Base-by-base conservation (phyloP, 1,140 invertebrate species). In the Muscidifurax raptorellus region DNA sequence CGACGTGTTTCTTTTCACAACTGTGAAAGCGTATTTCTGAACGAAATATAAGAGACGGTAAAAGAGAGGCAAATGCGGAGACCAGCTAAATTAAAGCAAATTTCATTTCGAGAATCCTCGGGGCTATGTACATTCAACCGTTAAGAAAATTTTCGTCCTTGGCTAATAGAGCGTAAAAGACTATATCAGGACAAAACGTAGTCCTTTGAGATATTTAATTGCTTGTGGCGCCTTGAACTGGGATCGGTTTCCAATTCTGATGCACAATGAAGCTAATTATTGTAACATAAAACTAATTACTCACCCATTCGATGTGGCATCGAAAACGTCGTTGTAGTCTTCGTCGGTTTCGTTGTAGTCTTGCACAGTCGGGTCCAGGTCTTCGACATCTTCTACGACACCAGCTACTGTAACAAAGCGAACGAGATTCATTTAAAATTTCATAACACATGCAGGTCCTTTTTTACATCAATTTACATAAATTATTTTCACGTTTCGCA, bases 271-370 rank as follows among this genome's bases (percentile, higher is more conserved):
- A 72, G 66, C 0, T 32, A 40, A 52, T 67, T 15, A 79, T 81
- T 72, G 25, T 28, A 25, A 52, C 2, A 18, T 18, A 52, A 52
- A 18, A 18, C 15, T 59, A 59, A 59, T 74, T 25, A 72, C 87
- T 83, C 69, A 91, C 90, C 90, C 89, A 66, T 91, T 90, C 9
- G 87, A 86, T 1, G 90, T 89, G 10, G 89, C 67, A 27, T 91
- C 90, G 28, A 87, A 90, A 36, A 90, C 87, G 22, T 91, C 90
- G 36, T 90, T 90, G 81, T 91, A 90, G 27, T 91, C 90, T 28
- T 90, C 88, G 12, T 88, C 89, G 18, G 85, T 88, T 1, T 40
- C 36, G 9, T 40, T 40, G 52, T 90, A 91, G 77, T 90, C 90
- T 66, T 90, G 89, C 7, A 90, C 87, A 13, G 85, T 89, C 1